phyloP scores from a whole-genome alignment of 2,888 invertebrate species.

The Chouioia cunea region DNA sequence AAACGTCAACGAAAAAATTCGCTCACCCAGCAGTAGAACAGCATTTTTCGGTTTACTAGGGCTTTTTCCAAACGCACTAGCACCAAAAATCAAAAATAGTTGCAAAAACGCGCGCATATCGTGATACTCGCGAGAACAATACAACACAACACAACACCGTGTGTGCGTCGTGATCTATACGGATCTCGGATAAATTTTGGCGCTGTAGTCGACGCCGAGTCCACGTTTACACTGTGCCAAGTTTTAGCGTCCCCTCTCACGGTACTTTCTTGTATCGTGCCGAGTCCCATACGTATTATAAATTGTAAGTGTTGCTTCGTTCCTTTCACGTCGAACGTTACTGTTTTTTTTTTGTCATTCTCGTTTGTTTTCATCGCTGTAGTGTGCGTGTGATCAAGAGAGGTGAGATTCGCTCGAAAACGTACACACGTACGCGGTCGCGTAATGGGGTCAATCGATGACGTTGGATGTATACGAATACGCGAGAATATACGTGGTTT shows the following conservation, averaged over 20 bases:
- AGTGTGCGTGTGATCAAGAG: too few species aligned
- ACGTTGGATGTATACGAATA: constrained; percentile 22
- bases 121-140: constrained; percentile 21
- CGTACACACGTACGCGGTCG: not conserved
- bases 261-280: not conserved
- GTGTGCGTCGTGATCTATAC: not conserved
- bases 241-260: too few species aligned
- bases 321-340: constrained; percentile 6
- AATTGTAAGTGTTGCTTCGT: not conserved
- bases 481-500: too few species aligned
- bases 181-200: not conserved
- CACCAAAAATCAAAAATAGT: not conserved
- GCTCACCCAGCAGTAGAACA: constrained; percentile 65
- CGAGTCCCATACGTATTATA: too few species aligned
- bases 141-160: not conserved
- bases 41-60: constrained; percentile 54
- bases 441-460: constrained; percentile 32
- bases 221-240: constrained; percentile 21
- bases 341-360: not conserved
- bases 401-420: not conserved
- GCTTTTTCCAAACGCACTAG: not conserved
- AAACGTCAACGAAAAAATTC: not conserved
- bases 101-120: not conserved
- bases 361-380: not conserved
- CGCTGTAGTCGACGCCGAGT: not conserved